phyloP scores from a whole-genome alignment of 2,797 vertebrate species.

The Gymnodraco acuticeps region DNA sequence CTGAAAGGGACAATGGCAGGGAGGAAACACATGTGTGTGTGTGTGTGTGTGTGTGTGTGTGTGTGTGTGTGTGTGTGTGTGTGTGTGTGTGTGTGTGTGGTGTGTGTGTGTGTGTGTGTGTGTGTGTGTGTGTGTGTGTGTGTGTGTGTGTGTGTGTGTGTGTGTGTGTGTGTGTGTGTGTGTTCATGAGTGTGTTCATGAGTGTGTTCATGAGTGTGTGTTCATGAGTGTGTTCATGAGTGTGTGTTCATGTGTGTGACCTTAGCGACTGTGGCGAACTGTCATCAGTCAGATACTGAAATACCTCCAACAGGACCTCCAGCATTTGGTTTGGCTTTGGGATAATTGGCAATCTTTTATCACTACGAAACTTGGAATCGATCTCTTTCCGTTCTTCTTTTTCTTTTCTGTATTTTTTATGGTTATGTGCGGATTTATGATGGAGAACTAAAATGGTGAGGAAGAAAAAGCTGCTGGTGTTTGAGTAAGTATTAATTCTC shows the following conservation, averaged over 20 bases:
- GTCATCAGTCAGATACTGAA: constrained; percentile 67
- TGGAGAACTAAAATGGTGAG: constrained; percentile 83
- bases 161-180: constrained; percentile 14
- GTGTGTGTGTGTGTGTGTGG: constrained; percentile 7
- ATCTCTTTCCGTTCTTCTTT: constrained; percentile 15
- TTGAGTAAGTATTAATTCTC: constrained; percentile 76
- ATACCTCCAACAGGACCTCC: constrained; percentile 57
- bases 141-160: constrained; percentile 24
- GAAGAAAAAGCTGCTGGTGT: constrained; percentile 81
- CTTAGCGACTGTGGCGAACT: constrained; percentile 47
- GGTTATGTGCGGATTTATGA: constrained; percentile 65
- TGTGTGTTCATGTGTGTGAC: constrained; percentile 35
- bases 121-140: constrained; percentile 28
- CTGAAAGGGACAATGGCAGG: constrained; percentile 48
- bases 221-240: constrained; percentile 15
- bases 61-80: constrained; percentile 26
- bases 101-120: constrained; percentile 23
- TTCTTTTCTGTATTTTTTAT: constrained; percentile 41
- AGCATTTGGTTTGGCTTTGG: constrained; percentile 54
- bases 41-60: constrained; percentile 29
- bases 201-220: background rate
- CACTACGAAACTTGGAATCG: constrained; percentile 26
- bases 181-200: constrained; percentile 26
- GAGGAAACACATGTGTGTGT: constrained; percentile 45
- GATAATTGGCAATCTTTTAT: constrained; percentile 34